Evolutionary conservation across 2,888 invertebrate species (phyloP), one percentile per base, ranked within the genome.

Genomic region (Patella pellucida): DNA sequence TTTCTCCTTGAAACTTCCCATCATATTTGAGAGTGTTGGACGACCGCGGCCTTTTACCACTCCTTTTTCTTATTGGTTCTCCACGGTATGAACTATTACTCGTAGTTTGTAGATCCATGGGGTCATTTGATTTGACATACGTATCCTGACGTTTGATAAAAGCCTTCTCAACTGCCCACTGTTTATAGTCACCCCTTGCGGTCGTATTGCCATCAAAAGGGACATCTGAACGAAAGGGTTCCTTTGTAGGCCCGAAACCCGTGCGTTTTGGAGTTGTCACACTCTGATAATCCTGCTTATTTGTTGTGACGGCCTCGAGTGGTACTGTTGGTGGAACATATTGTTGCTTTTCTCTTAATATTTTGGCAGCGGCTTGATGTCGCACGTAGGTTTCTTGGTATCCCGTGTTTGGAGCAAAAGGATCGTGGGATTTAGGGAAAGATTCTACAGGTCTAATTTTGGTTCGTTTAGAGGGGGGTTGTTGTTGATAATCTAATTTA

Each of bases 151-250:
- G 62, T 62, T 19, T 5, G 12, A 62, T 11, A 23, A 12, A 14
- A 12, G 19, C 19, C 23, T 62, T 62, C 12, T 19, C 12, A 23
- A 82, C 69, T 7, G 79, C 73, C 71, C 81, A 79, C 73, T 83
- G 82, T 27, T 79, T 79, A 76, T 79, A 88, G 74, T 86, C 85
- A 54, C 76, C 71, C 67, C 82, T 78, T 62, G 82, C 80, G 1
- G 89, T 90, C 23, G 90, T 90, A 56, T 83, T 82, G 56, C 79
- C 87, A 14, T 86, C 82, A 50, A 90, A 85, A 0, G 88, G 88
- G 4, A 83, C 86, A 50, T 85, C 81, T 9, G 88, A 87, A 41
- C 76, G 76, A 74, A 85, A 84, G 15, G 87, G 82, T 2, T 76
- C 74, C 9, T 76, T 71, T 27, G 83, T 83, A 15, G 89, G 89